These are phyloP conservation scores for Dromococcyx pavoninus DNA, from an alignment of 2,797 vertebrate genomes.

Conservation along the genomic window DNA sequence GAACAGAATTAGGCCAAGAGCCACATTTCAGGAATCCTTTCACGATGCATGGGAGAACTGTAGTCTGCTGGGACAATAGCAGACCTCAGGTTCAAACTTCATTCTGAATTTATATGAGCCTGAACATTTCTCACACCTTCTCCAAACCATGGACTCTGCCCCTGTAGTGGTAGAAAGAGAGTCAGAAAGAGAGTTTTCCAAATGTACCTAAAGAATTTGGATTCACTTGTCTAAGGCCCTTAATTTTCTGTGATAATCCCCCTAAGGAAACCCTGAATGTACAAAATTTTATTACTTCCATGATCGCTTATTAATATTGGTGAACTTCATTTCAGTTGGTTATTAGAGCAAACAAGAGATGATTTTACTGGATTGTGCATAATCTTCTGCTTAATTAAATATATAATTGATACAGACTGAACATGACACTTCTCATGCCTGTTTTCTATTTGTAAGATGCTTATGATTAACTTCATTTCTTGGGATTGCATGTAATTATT, in stretches of 20 bases:
- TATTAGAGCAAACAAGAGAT: background rate
- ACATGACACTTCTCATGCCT: background rate
- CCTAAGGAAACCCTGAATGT: background rate
- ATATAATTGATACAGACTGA: background rate
- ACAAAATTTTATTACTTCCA: background rate
- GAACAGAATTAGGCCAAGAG: background rate
- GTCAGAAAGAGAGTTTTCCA: background rate
- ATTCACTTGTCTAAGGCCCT: background rate
- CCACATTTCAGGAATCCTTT: background rate
- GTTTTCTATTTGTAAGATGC: background rate
- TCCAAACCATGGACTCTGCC: background rate
- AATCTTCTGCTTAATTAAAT: constrained; percentile 19
- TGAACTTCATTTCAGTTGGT: background rate
- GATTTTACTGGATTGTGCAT: background rate
- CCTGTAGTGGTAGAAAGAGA: background rate
- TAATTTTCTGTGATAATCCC: background rate
- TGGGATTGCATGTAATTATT: background rate
- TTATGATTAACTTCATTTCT: constrained; percentile 13
- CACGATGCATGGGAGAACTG: background rate
- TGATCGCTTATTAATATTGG: background rate
- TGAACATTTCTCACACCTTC: background rate
- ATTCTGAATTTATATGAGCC: background rate
- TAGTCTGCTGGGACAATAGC: background rate
- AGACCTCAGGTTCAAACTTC: background rate
- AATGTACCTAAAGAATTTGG: background rate